phyloP scores from a whole-genome alignment of 2,888 invertebrate genomes.

The Amphimallon solstitiale region DNA sequence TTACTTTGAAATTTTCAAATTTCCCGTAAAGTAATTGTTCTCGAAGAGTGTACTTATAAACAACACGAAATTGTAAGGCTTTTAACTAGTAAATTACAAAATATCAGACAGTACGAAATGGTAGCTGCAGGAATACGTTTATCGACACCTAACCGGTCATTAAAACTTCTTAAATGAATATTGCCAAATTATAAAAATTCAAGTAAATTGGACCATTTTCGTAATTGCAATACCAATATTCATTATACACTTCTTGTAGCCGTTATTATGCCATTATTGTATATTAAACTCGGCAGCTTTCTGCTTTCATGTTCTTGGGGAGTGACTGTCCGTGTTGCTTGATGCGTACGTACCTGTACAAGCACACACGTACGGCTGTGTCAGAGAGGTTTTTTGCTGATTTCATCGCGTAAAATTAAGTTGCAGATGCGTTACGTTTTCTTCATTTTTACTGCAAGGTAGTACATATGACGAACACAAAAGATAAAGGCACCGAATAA shows the following conservation, averaged over 20 bases:
- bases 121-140: no score
- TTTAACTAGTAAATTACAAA: no score
- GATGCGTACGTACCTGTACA: no score
- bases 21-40: no score
- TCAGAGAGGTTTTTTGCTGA: conserved; percentile 19
- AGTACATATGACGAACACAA: no score
- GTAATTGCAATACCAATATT: conserved; percentile 41
- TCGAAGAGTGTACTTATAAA: no score
- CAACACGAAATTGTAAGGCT: no score
- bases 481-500: no score
- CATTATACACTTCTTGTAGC: conserved; percentile 31
- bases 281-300: conserved; percentile 32
- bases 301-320: conserved; percentile 9
- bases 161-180: conserved; percentile 40
- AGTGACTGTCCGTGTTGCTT: neutral
- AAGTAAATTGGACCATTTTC: conserved; percentile 40
- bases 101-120: no score
- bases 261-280: conserved; percentile 36
- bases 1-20: no score
- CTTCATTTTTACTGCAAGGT: neutral
- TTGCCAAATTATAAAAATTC: conserved; percentile 20
- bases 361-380: no score
- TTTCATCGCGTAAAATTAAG: conserved; percentile 29
- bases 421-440: conserved; percentile 14
- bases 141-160: conserved; percentile 37